Evolutionary conservation across 2,888 invertebrate species (phyloP), one percentile per base, ranked within the genome.

Genomic region (Scrobipalpa atriplicella): DNA sequence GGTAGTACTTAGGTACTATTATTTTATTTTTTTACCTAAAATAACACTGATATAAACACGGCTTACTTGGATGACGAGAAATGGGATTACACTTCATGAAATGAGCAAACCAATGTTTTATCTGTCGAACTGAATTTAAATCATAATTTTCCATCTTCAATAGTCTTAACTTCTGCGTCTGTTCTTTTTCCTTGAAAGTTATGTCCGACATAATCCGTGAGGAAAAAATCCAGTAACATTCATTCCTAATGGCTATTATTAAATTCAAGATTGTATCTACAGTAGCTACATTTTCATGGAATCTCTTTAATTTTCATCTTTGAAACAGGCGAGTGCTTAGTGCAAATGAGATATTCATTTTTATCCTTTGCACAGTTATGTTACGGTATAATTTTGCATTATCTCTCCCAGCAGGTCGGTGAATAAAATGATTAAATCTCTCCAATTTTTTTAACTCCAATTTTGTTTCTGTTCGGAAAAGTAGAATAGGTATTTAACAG

Each of bases 331-430:
- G 75, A 77, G 78, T 82, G 77, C 78, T 83, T 81, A 81, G 76
- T 77, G 74, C 78, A 78, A 81, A 85, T 58, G 58, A 58, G 58
- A 38, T 38, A 58, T 86, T 86, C 84, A 85, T 87, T 89, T 86
- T 86, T 86, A 86, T 86, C 81, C 80, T 79, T 82, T 75, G 21
- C 54, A 21, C 54, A 21, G 54, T 56, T 56, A 80, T 29, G 36
- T 38, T 82, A 78, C 82, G 76, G 86, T 83, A 87, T 88, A 87
- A 89, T 88, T 87, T 84, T 71, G 79, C 84, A 87, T 89, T 88
- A 86, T 84, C 80, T 86, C 78, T 78, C 79, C 73, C 77, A 78
- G 80, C 82, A 82, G 82, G 83, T 84, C 80, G 81, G 76, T 82
- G 85, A 86, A 85, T 82, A 80, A 58, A 83, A 86, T 87, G 83